Evolutionary conservation across 1,140 invertebrate species (phyloP).

Genomic region (Mycetomoellerius zeteki): DNA sequence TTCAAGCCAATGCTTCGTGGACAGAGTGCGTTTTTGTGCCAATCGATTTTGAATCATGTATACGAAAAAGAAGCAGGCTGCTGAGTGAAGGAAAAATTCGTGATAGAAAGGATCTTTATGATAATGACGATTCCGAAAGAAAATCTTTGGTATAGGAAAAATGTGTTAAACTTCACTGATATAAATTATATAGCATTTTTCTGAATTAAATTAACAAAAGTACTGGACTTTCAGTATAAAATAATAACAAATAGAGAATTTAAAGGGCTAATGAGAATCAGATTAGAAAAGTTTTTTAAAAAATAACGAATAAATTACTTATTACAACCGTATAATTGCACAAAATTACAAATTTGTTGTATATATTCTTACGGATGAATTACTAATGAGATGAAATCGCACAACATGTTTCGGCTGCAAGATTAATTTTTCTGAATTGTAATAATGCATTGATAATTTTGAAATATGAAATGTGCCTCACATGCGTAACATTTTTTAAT

Average conservation of each 20-base stretch:
- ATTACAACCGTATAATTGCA: too few species aligned
- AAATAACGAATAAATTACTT: too few species aligned
- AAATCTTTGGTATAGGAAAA: background rate
- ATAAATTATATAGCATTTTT: conserved; percentile 1
- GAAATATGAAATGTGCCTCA: too few species aligned
- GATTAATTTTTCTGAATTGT: background rate
- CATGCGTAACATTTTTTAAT: background rate
- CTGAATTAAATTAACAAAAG: too few species aligned
- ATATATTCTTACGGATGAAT: too few species aligned
- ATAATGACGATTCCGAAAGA: conserved; percentile 35
- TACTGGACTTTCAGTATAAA: too few species aligned
- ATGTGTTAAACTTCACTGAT: conserved; percentile 3
- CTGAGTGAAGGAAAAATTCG: conserved; percentile 37
- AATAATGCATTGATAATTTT: background rate
- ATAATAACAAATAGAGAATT: too few species aligned
- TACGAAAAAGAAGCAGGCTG: conserved; percentile 5
- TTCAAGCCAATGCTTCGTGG: conserved; percentile 14
- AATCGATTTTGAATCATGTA: conserved; percentile 59
- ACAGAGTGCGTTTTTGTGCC: conserved; percentile 38
- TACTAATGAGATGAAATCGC: too few species aligned
- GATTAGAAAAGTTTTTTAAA: too few species aligned
- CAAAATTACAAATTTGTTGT: too few species aligned
- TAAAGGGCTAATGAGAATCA: too few species aligned
- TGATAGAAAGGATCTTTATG: conserved; percentile 10
- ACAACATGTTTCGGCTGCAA: too few species aligned